A percentile compares a stretch with the other conserved stretches of the same genome.
Evolutionary conservation across 2,888 invertebrate species (phyloP).

Genomic region (Cheilosia vulpina): DNA sequence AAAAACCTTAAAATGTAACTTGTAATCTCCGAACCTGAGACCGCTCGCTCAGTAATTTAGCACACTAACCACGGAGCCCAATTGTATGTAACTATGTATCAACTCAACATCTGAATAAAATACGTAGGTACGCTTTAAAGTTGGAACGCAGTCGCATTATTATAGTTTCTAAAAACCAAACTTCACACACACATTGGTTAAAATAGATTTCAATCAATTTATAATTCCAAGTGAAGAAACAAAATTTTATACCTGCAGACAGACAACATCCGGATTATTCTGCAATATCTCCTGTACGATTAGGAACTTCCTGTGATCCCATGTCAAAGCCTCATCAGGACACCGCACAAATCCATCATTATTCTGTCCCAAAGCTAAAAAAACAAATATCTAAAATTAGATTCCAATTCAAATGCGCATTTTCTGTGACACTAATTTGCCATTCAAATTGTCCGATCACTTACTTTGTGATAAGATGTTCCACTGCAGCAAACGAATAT

Average conservation of each 20-base stretch:
- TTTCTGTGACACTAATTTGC: slow-evolving; percentile 38
- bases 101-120: neutral
- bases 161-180: neutral
- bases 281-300: slow-evolving; percentile 89
- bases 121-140: too few relatives aligned
- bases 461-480: slow-evolving; percentile 89
- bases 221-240: neutral
- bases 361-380: slow-evolving; percentile 87
- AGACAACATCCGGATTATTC: slow-evolving; percentile 88
- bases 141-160: too few relatives aligned
- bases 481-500: slow-evolving; percentile 88
- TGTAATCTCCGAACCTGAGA: too few relatives aligned
- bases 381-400: slow-evolving; percentile 66
- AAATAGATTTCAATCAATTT: neutral
- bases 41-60: too few relatives aligned
- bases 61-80: too few relatives aligned
- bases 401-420: neutral
- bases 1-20: too few relatives aligned
- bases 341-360: slow-evolving; percentile 90
- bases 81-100: too few relatives aligned
- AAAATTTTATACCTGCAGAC: slow-evolving; percentile 86
- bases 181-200: neutral
- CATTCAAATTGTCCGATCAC: slow-evolving; percentile 73
- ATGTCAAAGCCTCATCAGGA: slow-evolving; percentile 88
- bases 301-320: slow-evolving; percentile 87